phyloP scores from a whole-genome alignment of 2,888 invertebrate genomes.

The Oscheius myriophilus region DNA sequence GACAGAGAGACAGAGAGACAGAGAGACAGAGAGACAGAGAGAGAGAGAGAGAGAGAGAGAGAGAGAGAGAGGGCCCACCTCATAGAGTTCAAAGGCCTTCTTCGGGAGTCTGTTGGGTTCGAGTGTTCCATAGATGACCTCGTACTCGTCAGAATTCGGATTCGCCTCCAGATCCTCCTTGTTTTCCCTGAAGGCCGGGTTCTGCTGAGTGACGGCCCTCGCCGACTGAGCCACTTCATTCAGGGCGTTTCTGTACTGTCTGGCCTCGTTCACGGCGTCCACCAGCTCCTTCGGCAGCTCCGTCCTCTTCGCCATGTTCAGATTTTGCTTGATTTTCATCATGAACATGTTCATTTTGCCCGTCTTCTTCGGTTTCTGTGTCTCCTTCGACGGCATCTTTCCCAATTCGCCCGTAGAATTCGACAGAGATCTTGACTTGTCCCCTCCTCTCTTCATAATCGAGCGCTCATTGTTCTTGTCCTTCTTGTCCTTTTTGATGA shows the following conservation, averaged over 20 bases:
- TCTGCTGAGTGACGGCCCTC: conserved; percentile 7
- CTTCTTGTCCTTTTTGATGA: no score
- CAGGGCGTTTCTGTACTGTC: neutral
- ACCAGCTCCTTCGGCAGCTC: neutral
- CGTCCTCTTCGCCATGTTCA: neutral
- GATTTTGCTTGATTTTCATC: conserved; percentile 6
- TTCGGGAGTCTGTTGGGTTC: neutral
- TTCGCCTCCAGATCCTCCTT: conserved; percentile 10
- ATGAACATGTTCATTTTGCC: conserved; percentile 1
- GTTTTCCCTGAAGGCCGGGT: neutral
- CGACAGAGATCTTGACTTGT: no score
- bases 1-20: no score
- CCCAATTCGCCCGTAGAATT: no score
- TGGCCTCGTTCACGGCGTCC: neutral
- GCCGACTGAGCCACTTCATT: conserved; percentile 1
- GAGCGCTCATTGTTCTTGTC: no score
- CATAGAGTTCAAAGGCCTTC: neutral
- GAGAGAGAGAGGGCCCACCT: no score
- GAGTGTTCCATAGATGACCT: conserved; percentile 3
- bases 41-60: no score
- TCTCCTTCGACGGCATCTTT: conserved; percentile 75
- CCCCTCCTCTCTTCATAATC: no score
- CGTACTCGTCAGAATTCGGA: conserved; percentile 7
- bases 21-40: no score
- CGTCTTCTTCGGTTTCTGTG: conserved; percentile 10